These are phyloP conservation scores for Polypterus senegalus DNA, from an alignment of 2,113 vertebrate genomes.

Conservation along the genomic window DNA sequence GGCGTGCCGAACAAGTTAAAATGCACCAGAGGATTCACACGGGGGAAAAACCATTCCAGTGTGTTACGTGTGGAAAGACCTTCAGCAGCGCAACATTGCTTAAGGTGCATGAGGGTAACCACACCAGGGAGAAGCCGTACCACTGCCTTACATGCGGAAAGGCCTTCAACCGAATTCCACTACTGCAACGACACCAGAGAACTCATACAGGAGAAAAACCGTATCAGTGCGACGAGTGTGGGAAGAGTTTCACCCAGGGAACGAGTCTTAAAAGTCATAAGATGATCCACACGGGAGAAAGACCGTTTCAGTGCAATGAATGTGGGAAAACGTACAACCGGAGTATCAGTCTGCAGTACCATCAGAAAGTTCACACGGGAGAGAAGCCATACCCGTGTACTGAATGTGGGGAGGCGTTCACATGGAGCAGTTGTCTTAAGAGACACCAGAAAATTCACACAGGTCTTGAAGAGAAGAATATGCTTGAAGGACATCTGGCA, in stretches of 20 bases:
- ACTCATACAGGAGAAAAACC: constrained; percentile 30
- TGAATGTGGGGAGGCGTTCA: too few relatives aligned
- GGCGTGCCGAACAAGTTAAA: constrained; percentile 39
- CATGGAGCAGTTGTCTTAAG: background rate
- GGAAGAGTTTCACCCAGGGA: constrained; percentile 28
- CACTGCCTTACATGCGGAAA: constrained; percentile 11
- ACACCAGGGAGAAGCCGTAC: constrained; percentile 9
- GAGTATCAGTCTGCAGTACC: too few relatives aligned
- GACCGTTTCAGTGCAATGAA: too few relatives aligned
- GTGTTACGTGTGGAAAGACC: constrained; percentile 34
- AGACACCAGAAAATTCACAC: constrained; percentile 1
- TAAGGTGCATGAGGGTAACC: constrained; percentile 34
- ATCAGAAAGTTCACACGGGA: too few relatives aligned
- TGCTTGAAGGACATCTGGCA: too few relatives aligned
- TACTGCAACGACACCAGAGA: constrained; percentile 18
- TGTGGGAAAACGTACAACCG: too few relatives aligned
- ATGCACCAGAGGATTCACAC: constrained; percentile 28
- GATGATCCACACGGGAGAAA: too few relatives aligned
- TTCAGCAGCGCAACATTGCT: constrained; percentile 43
- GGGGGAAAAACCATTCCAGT: constrained; percentile 34
- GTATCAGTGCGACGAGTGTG: constrained; percentile 32
- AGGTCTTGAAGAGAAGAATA: background rate
- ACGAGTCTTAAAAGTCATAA: too few relatives aligned
- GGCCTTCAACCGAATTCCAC: constrained; percentile 5
- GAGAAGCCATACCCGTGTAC: too few relatives aligned